Evolutionary conservation across 2,888 invertebrate genomes (phyloP).

Genomic region (Brachyptera putata): DNA sequence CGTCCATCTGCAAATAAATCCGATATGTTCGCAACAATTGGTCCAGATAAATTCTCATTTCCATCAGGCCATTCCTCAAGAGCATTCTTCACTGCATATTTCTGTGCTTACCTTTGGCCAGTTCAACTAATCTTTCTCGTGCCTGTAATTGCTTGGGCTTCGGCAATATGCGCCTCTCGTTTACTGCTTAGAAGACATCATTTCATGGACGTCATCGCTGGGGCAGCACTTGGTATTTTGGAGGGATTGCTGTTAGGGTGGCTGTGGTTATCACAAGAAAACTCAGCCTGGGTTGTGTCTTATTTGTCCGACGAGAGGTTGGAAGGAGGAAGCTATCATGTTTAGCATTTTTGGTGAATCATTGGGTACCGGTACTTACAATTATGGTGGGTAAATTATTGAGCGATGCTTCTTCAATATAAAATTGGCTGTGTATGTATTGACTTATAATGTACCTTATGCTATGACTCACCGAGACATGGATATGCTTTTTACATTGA

Average conservation of each 20-base stretch:
- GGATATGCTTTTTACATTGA: too few species aligned
- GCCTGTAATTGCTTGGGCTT: constrained; percentile 69
- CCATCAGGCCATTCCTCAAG: constrained; percentile 94
- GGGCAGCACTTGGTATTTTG: constrained; percentile 65
- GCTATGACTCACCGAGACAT: too few species aligned
- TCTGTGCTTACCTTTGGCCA: constrained; percentile 64
- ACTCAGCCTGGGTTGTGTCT: constrained; percentile 56
- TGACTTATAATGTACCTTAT: too few species aligned
- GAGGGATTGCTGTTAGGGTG: constrained; percentile 59
- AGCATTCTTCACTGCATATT: constrained; percentile 68
- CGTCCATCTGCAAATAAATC: constrained; percentile 65
- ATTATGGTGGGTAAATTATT: too few species aligned
- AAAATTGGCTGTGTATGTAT: too few species aligned
- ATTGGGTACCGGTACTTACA: too few species aligned
- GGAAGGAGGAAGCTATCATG: constrained; percentile 66
- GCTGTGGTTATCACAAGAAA: constrained; percentile 64
- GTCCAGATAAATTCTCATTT: constrained; percentile 87
- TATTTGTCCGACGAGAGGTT: constrained; percentile 63
- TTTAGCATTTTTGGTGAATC: constrained; percentile 47
- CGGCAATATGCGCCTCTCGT: constrained; percentile 70
- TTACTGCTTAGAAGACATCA: constrained; percentile 82
- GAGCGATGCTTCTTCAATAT: too few species aligned
- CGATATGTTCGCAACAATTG: constrained; percentile 62
- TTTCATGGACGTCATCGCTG: constrained; percentile 76
- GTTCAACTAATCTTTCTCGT: constrained; percentile 56